Evolutionary conservation across 2,888 invertebrate genomes (phyloP), one percentile per base, ranked within the genome.

Genomic region (Creontiades dilutus): DNA sequence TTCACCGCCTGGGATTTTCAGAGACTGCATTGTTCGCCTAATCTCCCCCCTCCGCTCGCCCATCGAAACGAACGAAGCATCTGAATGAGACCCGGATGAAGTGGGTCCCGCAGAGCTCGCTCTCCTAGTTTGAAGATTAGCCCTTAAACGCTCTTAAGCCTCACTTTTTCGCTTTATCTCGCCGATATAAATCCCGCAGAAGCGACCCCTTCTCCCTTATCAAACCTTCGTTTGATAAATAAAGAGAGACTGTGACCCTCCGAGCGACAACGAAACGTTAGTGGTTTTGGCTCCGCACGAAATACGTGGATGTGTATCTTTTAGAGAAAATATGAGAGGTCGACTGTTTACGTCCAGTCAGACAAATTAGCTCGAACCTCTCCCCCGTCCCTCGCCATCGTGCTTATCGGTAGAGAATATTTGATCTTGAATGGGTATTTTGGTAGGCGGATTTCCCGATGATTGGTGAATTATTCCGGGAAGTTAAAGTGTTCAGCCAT

Each of bases 11-110:
- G 19, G 57, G 57, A 57, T 57, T 57, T 57, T 57, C 57, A n/a
- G 57, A 57, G 57, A 57, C 57, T 57, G 57, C n/a, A 57, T 57
- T 57, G 57, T 57, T 57, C 57, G 57, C n/a, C 57, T 57, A 57
- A 57, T 57, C 57, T 57, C n/a, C 57, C 52, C 12, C 12, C 48
- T 48, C 7, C 52, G 37, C 37, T 7, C 57, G 57, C 57, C 7
- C 16, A 7, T n/a, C 16, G n/a, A n/a, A n/a, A 57, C 57, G 57
- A 57, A 57, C 7, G 57, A n/a, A 57, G 16, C 57, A 57, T 57
- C n/a, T 57, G 57, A 57, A 57, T 57, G 57, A 57, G 57, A n/a
- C 14, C 57, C 57, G 57, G 57, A 57, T 57, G 57, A 57, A n/a
- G 57, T 57, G 14, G 57, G 37, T 37, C 37, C 37, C 37, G 37